phyloP scores from a whole-genome alignment of 2,113 vertebrate genomes.

The Oryzias celebensis region DNA sequence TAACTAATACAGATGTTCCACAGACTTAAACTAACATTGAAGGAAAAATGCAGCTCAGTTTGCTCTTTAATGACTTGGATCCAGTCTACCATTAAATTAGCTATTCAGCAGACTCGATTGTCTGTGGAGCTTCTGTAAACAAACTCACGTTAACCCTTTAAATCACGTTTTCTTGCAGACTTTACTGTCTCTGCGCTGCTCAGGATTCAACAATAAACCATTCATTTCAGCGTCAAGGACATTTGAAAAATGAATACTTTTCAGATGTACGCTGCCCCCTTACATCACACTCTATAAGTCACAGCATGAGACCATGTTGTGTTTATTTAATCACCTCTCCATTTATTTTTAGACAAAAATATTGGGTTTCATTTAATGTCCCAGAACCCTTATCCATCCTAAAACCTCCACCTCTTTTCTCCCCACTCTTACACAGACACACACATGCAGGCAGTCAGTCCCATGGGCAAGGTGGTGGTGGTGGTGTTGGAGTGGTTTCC shows the following conservation, averaged over 20 bases:
- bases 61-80: conserved; percentile 42
- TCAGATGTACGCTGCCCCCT: conserved; percentile 5
- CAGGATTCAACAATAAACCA: not conserved
- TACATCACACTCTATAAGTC: conserved; percentile 21
- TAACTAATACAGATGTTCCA: conserved; percentile 23
- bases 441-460: conserved; percentile 24
- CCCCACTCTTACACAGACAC: not conserved
- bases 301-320: conserved; percentile 17
- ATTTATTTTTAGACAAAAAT: conserved; percentile 78
- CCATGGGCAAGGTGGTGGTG: conserved; percentile 46
- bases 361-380: conserved; percentile 71
- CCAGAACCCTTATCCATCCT: conserved; percentile 40
- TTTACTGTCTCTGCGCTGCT: conserved; percentile 1
- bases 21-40: conserved; percentile 20
- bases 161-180: conserved; percentile 10
- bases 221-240: conserved; percentile 59
- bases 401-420: conserved; percentile 2
- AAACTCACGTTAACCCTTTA: conserved; percentile 20
- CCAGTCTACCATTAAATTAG: conserved; percentile 57
- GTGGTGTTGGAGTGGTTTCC: conserved; percentile 62
- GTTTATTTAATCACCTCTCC: conserved; percentile 49
- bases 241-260: conserved; percentile 33
- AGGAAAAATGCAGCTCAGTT: conserved; percentile 27
- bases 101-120: conserved; percentile 15
- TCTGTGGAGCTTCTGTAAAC: conserved; percentile 33